Conservation (phyloP, 2,888 invertebrate species). For the Sicus ferrugineus region DNA sequence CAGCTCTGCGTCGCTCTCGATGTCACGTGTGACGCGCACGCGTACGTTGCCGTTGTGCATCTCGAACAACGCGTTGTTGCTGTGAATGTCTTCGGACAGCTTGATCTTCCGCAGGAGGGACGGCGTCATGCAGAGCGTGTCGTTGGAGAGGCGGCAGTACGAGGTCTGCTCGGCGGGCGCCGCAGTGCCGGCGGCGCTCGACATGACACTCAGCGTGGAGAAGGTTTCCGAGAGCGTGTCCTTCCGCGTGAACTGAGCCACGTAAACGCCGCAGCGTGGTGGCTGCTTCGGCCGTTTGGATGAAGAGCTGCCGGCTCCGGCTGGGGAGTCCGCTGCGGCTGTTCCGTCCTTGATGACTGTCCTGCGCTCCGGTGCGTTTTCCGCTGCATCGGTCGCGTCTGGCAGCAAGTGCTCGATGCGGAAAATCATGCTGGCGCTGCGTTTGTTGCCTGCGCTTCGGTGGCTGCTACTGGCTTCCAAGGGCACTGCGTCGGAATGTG, state of each 20-base stretch:
- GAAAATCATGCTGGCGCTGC: constrained; percentile 57
- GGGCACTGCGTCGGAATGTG: constrained; percentile 36
- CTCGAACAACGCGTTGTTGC: constrained; percentile 66
- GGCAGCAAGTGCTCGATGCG: constrained; percentile 52
- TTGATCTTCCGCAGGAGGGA: constrained; percentile 60
- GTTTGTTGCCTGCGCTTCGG: constrained; percentile 44
- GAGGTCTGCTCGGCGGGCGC: constrained; percentile 35
- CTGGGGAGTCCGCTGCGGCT: constrained; percentile 1
- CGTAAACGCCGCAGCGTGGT: constrained; percentile 51
- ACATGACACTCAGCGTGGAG: constrained; percentile 51
- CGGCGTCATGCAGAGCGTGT: constrained; percentile 50
- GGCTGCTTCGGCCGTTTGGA: constrained; percentile 32
- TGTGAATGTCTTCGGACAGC: constrained; percentile 69
- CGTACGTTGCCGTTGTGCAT: constrained; percentile 52
- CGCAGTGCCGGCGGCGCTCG: constrained; percentile 38
- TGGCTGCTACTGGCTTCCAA: constrained; percentile 36
- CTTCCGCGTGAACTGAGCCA: constrained; percentile 54
- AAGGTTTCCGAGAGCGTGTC: constrained; percentile 52
- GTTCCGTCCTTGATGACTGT: too few species aligned
- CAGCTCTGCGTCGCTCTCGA: constrained; percentile 73
- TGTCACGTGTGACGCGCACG: constrained; percentile 63
- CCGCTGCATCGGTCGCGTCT: constrained; percentile 33
- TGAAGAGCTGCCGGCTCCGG: constrained; percentile 2
- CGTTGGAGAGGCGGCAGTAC: constrained; percentile 48
- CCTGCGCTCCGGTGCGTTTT: constrained; percentile 24